A percentile compares a stretch with the other conserved stretches of the same genome.
phyloP scores from a whole-genome alignment of 2,113 vertebrate species.

The Oncorhynchus gorbuscha region DNA sequence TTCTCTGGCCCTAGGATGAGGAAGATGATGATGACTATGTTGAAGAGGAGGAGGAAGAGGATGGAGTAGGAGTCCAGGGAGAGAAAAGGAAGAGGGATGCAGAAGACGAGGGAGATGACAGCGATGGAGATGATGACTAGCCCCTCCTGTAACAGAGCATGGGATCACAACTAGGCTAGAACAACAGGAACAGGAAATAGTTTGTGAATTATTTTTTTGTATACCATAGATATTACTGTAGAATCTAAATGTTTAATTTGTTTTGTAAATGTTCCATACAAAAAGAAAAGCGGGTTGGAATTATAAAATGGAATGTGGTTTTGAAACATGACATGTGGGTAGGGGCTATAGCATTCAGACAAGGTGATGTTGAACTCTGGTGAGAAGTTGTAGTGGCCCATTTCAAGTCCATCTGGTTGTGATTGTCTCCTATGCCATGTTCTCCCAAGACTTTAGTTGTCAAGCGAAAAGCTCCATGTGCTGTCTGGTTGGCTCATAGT shows the following conservation, averaged over 20 bases:
- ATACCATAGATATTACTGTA: constrained; percentile 43
- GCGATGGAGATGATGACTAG: constrained; percentile 86
- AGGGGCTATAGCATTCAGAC: background rate
- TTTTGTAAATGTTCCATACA: constrained; percentile 23
- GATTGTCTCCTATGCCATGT: constrained; percentile 3
- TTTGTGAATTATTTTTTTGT: constrained; percentile 32
- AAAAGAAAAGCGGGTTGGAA: constrained; percentile 13
- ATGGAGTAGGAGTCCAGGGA: constrained; percentile 75
- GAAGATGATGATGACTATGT: constrained; percentile 96
- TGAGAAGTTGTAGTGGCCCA: background rate
- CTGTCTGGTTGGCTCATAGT: constrained; percentile 1
- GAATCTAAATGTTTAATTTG: constrained; percentile 29
- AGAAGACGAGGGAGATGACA: constrained; percentile 90
- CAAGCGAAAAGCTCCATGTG: background rate
- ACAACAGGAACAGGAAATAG: constrained; percentile 48
- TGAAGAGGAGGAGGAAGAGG: constrained; percentile 80
- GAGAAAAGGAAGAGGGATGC: constrained; percentile 94
- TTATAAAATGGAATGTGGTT: constrained; percentile 7
- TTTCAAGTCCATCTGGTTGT: background rate
- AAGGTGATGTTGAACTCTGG: background rate
- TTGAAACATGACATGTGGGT: background rate
- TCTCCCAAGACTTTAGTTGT: background rate
- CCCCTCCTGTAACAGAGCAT: constrained; percentile 4
- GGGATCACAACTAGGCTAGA: constrained; percentile 43
- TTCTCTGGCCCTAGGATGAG: constrained; percentile 80